Conservation (phyloP, 2,113 vertebrate species). For the Aegotheles bennettii region DNA sequence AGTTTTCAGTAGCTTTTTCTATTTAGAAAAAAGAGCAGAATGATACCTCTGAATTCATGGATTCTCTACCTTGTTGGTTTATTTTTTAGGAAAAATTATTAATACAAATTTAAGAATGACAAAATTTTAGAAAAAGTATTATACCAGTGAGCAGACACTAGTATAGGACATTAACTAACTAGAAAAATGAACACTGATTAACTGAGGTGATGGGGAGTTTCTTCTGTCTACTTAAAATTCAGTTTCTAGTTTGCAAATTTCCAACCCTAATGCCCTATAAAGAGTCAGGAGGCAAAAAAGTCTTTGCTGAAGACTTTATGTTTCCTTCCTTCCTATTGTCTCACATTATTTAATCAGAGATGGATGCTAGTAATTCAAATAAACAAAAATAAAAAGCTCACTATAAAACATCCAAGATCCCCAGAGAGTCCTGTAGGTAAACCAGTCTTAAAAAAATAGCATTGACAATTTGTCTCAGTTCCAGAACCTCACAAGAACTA, state of each 20-base stretch:
- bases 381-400: not conserved
- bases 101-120: not conserved
- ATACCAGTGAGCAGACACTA: not conserved
- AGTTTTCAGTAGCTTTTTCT: not conserved
- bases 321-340: not conserved
- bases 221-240: not conserved
- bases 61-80: not conserved
- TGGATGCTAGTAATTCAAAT: not conserved
- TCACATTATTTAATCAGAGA: not conserved
- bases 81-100: not conserved
- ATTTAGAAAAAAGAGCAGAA: not conserved
- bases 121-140: not conserved
- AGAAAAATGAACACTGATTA: not conserved
- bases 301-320: not conserved
- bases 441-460: not conserved
- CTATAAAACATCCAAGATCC: not conserved
- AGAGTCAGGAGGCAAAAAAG: not conserved
- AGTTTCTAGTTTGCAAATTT: not conserved
- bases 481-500: not conserved
- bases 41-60: not conserved
- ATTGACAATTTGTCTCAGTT: not conserved
- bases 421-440: not conserved
- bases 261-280: not conserved
- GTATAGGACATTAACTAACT: not conserved
- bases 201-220: not conserved